phyloP scores from a whole-genome alignment of 1,140 invertebrate species.

The Drosophila eugracilis region DNA sequence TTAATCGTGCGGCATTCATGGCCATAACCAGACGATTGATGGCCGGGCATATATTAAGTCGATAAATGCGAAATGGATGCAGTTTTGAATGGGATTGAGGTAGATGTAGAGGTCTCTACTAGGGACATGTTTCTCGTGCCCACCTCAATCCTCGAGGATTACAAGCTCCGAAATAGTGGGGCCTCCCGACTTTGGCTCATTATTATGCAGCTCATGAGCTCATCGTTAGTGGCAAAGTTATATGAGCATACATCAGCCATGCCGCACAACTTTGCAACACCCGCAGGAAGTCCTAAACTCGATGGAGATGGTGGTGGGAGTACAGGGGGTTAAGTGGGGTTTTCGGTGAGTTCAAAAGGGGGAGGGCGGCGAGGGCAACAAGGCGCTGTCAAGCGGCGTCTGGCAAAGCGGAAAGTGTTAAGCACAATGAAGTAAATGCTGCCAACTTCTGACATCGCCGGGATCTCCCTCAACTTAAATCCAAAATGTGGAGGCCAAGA shows the following conservation, averaged over 20 bases:
- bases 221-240: constrained; percentile 81
- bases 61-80: constrained; percentile 34
- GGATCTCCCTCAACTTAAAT: constrained; percentile 13
- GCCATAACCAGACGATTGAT: constrained; percentile 51
- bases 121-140: neutral
- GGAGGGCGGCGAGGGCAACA: neutral
- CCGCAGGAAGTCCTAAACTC: constrained; percentile 44
- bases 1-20: constrained; percentile 78
- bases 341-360: no score
- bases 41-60: constrained; percentile 24
- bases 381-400: constrained; percentile 24
- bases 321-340: no score
- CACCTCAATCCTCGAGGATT: constrained; percentile 1
- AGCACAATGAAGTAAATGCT: constrained; percentile 76
- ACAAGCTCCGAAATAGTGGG: constrained; percentile 1
- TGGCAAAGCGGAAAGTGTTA: constrained; percentile 74
- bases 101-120: no score
- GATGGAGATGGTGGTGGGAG: neutral
- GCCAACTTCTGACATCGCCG: constrained; percentile 62
- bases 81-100: neutral
- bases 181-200: constrained; percentile 53
- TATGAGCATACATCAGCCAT: constrained; percentile 78
- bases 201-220: constrained; percentile 79
- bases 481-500: constrained; percentile 20
- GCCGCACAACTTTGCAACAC: constrained; percentile 78